These are phyloP conservation scores for Acanthiza pusilla DNA, from an alignment of 2,797 vertebrate genomes.

Conservation along the genomic window DNA sequence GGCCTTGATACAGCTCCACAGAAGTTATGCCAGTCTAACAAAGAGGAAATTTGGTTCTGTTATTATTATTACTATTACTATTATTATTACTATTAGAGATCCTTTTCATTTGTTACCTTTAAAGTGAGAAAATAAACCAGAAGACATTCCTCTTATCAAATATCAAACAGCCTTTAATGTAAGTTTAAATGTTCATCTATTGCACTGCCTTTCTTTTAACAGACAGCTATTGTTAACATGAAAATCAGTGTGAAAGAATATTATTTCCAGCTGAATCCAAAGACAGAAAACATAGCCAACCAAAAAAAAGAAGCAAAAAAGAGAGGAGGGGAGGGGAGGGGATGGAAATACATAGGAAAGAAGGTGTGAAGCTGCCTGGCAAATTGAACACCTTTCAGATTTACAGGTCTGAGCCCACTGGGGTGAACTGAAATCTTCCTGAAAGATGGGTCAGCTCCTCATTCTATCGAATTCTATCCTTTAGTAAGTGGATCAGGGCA, in stretches of 20 bases:
- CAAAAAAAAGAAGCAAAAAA: neutral
- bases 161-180: neutral
- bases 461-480: neutral
- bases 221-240: neutral
- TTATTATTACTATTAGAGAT: neutral
- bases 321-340: too few relatives aligned
- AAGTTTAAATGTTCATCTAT: neutral
- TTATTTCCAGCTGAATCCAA: neutral
- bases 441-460: neutral
- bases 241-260: neutral
- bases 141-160: neutral
- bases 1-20: neutral
- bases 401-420: neutral
- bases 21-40: neutral
- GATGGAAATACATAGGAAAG: neutral
- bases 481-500: neutral
- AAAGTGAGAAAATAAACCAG: neutral
- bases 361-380: neutral
- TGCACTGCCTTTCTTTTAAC: neutral
- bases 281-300: neutral
- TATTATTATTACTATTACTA: neutral
- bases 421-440: neutral
- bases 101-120: neutral
- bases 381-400: neutral
- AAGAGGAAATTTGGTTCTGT: neutral